phyloP scores from a whole-genome alignment of 2,797 vertebrate genomes.

The Danionella dracula region DNA sequence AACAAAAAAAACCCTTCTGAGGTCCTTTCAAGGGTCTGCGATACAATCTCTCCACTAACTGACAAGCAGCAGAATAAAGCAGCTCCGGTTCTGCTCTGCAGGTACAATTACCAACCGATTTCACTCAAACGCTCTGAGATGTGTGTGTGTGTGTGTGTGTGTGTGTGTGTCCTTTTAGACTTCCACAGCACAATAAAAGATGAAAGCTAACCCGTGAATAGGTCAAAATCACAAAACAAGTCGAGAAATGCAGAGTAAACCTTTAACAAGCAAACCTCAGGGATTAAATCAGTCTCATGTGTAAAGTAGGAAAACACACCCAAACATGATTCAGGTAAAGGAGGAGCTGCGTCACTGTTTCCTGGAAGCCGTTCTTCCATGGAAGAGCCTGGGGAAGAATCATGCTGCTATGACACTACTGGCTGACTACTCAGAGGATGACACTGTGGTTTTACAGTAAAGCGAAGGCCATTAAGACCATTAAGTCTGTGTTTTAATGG shows the following conservation, averaged over 20 bases:
- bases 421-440: neutral
- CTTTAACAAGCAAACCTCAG: neutral
- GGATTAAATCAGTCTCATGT: constrained; percentile 1
- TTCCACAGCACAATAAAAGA: neutral
- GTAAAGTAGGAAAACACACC: neutral
- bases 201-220: neutral
- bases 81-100: neutral
- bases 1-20: neutral
- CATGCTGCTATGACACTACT: neutral
- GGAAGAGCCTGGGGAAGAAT: neutral
- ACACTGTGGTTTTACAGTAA: neutral
- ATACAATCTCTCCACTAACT: neutral
- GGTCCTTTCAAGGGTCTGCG: neutral
- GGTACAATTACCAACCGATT: constrained; percentile 1
- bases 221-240: neutral
- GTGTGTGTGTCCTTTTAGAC: neutral
- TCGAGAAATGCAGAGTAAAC: too few relatives aligned
- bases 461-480: too few relatives aligned
- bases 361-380: constrained; percentile 9
- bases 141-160: too few relatives aligned
- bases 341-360: neutral
- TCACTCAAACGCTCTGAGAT: neutral
- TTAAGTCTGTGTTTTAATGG: neutral
- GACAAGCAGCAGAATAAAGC: neutral
- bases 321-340: neutral